phyloP scores from a whole-genome alignment of 1,140 invertebrate species.

The Macrosteles quadrilineatus region DNA sequence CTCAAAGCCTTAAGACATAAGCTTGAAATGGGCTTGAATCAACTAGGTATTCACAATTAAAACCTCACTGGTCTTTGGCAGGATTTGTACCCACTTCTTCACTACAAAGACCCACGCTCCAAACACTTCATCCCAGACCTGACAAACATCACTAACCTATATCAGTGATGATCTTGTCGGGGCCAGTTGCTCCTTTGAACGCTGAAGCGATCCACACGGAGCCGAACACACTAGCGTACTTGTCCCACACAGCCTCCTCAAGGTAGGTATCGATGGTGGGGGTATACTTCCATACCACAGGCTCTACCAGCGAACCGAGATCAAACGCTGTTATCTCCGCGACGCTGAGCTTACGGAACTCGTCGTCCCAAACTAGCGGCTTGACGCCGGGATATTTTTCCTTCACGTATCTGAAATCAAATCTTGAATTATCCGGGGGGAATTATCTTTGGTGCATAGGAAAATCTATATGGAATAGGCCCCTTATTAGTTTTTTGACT shows the following conservation, averaged over 20 bases:
- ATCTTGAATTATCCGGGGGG: no score
- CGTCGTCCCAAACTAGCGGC: slow-evolving; percentile 67
- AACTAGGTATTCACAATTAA: no score
- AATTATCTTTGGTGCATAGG: background rate
- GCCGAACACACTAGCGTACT: slow-evolving; percentile 52
- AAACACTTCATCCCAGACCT: no score
- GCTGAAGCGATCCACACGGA: slow-evolving; percentile 64
- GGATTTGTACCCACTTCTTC: no score
- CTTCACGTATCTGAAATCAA: slow-evolving; percentile 42
- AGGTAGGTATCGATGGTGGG: slow-evolving; percentile 21
- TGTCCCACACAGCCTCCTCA: slow-evolving; percentile 22
- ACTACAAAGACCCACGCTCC: no score
- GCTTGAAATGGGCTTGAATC: no score
- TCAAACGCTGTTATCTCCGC: slow-evolving; percentile 50
- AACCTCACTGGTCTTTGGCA: no score
- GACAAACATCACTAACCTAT: slow-evolving; percentile 49
- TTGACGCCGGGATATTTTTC: slow-evolving; percentile 43
- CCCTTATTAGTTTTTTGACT: slow-evolving; percentile 12
- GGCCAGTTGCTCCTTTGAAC: slow-evolving; percentile 61
- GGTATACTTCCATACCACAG: slow-evolving; percentile 53
- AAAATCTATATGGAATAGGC: background rate
- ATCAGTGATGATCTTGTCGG: slow-evolving; percentile 56
- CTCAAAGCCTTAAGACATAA: no score
- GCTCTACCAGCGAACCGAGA: slow-evolving; percentile 54
- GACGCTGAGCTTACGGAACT: slow-evolving; percentile 55